Evolutionary conservation across 2,113 vertebrate genomes (phyloP).

Genomic region (Anthoscopus minutus): DNA sequence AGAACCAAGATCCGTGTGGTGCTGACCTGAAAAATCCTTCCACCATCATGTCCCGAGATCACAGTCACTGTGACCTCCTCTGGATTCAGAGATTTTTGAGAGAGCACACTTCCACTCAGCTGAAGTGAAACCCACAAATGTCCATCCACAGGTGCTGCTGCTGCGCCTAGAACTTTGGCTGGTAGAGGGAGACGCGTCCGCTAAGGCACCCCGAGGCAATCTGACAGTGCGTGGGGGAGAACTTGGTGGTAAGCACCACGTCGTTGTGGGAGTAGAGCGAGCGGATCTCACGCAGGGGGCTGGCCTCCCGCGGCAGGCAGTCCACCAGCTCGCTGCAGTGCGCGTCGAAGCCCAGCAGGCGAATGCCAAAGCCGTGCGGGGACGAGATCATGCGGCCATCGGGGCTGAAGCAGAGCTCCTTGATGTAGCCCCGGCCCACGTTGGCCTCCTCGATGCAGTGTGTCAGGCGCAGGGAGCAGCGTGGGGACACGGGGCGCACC

Average conservation of each 20-base stretch:
- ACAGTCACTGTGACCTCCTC: slow-evolving; percentile 14
- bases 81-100: slow-evolving; percentile 1
- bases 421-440: slow-evolving; percentile 94
- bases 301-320: slow-evolving; percentile 89
- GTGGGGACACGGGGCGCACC: slow-evolving; percentile 82
- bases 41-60: background rate
- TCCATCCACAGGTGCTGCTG: background rate
- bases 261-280: slow-evolving; percentile 96
- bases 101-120: slow-evolving; percentile 60
- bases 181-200: slow-evolving; percentile 93
- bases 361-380: slow-evolving; percentile 93
- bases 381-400: slow-evolving; percentile 97
- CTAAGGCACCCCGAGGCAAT: slow-evolving; percentile 98
- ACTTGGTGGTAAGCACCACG: slow-evolving; percentile 98
- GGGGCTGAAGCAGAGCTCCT: slow-evolving; percentile 97
- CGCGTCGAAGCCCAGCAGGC: slow-evolving; percentile 90
- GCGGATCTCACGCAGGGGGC: slow-evolving; percentile 87
- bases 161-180: slow-evolving; percentile 92
- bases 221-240: slow-evolving; percentile 98
- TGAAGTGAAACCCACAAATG: slow-evolving; percentile 45
- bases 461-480: slow-evolving; percentile 90
- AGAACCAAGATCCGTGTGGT: background rate
- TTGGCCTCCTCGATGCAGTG: slow-evolving; percentile 98
- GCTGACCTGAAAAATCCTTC: background rate
- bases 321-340: slow-evolving; percentile 92